Percentiles rank a stretch among this genome's conserved stretches.
Evolutionary conservation across 2,888 invertebrate species (phyloP).

Genomic region (Microdon myrmicae): DNA sequence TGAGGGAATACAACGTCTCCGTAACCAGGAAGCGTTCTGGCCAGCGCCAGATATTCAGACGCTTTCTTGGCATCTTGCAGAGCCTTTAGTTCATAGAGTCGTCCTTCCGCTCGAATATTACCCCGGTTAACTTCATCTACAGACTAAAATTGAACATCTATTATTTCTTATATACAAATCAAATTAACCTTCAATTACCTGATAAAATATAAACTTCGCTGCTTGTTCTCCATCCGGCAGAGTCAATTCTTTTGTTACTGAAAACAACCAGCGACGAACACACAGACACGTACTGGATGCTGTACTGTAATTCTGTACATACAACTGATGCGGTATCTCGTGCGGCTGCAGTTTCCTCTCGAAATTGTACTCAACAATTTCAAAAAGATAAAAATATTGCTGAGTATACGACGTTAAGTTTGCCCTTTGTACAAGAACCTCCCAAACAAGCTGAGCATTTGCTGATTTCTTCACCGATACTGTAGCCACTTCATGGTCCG

Average conservation of each 20-base stretch:
- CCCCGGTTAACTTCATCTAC: constrained; percentile 96
- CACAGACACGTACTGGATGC: constrained; percentile 95
- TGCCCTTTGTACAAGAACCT: constrained; percentile 85
- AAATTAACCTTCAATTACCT: constrained; percentile 68
- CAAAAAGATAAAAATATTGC: constrained; percentile 94
- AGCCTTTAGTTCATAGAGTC: constrained; percentile 95
- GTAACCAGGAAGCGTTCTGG: constrained; percentile 89
- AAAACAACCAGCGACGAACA: constrained; percentile 89
- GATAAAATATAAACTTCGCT: constrained; percentile 88
- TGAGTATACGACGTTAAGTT: constrained; percentile 82
- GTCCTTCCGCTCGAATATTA: constrained; percentile 87
- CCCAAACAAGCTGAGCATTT: constrained; percentile 90
- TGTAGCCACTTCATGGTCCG: constrained; percentile 89
- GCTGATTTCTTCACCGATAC: constrained; percentile 90
- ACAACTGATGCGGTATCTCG: constrained; percentile 96
- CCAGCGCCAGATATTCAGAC: constrained; percentile 85
- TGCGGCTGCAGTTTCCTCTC: constrained; percentile 92
- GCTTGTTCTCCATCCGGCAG: constrained; percentile 77
- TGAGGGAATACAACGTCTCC: constrained; percentile 95
- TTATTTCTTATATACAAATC: not conserved
- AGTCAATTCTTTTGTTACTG: constrained; percentile 75
- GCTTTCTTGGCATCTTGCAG: constrained; percentile 90
- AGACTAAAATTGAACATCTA: constrained; percentile 69
- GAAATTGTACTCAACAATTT: constrained; percentile 97
- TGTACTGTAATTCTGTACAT: constrained; percentile 99